Evolutionary conservation across 2,888 invertebrate genomes (phyloP).

Genomic region (Palloptera scutellata): DNA sequence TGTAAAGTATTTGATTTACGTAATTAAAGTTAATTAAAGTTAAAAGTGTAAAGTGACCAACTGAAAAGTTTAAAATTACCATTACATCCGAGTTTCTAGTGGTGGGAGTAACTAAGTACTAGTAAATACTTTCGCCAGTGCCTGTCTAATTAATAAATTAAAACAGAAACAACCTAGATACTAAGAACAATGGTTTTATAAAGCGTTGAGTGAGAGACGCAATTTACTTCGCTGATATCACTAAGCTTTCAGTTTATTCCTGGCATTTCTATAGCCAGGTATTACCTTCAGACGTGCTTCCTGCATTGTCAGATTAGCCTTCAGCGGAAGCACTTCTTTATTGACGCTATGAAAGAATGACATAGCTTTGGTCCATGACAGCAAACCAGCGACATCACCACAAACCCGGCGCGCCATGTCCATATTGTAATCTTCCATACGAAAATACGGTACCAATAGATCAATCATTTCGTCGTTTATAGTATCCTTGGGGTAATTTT

Average conservation of each 20-base stretch:
- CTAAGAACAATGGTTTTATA: too few species aligned
- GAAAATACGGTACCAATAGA: conserved; percentile 87
- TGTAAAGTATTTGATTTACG: too few species aligned
- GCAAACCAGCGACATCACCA: conserved; percentile 93
- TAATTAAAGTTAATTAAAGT: too few species aligned
- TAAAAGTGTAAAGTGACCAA: too few species aligned
- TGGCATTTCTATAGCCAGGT: neutral
- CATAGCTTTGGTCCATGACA: conserved; percentile 98
- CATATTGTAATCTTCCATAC: conserved; percentile 97
- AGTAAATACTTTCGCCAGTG: too few species aligned
- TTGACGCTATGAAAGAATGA: conserved; percentile 95
- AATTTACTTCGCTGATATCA: too few species aligned
- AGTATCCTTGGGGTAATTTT: conserved; percentile 95
- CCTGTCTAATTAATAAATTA: too few species aligned
- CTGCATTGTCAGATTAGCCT: conserved; percentile 89
- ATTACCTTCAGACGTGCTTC: conserved; percentile 83
- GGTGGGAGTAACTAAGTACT: too few species aligned
- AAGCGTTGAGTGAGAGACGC: too few species aligned
- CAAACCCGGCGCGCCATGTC: conserved; percentile 95
- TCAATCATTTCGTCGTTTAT: conserved; percentile 98
- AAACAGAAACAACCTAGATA: too few species aligned
- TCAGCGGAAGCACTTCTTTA: conserved; percentile 93
- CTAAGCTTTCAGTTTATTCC: neutral
- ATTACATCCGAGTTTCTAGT: too few species aligned
- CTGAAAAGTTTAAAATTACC: too few species aligned